Conservation (phyloP, 2,797 vertebrate species). For the Spea hammondii region DNA sequence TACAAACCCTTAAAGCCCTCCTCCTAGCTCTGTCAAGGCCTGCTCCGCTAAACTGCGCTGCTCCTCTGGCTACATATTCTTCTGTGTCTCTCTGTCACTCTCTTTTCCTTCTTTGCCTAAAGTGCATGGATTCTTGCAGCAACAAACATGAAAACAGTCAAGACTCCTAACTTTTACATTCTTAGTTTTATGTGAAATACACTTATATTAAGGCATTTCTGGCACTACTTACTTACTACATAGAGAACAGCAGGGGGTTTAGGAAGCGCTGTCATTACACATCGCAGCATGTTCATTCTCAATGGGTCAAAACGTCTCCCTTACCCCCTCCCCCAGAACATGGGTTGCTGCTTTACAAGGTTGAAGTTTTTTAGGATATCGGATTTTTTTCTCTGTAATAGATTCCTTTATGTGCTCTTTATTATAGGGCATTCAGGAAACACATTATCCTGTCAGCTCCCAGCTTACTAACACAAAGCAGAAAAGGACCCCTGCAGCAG, state of each 20-base stretch:
- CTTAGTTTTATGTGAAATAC: too few species aligned
- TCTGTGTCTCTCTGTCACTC: too few species aligned
- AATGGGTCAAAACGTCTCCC: constrained; percentile 20
- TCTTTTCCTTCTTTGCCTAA: too few species aligned
- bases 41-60: too few species aligned
- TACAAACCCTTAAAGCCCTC: too few species aligned
- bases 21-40: too few species aligned
- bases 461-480: constrained; percentile 43
- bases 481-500: constrained; percentile 24
- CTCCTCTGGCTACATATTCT: too few species aligned
- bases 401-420: constrained; percentile 49
- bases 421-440: constrained; percentile 44
- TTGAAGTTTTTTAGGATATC: constrained; percentile 46
- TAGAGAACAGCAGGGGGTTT: not conserved
- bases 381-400: constrained; percentile 47
- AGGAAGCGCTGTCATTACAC: constrained; percentile 1
- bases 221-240: not conserved
- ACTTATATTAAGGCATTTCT: too few species aligned
- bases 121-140: too few species aligned
- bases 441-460: constrained; percentile 46
- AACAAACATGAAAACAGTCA: too few species aligned
- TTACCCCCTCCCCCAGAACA: constrained; percentile 28
- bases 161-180: too few species aligned
- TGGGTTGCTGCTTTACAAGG: constrained; percentile 24
- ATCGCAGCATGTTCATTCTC: constrained; percentile 19